These are phyloP conservation scores for Rhinopomastus cyanomelas DNA, from an alignment of 2,113 vertebrate species.

Conservation along the genomic window DNA sequence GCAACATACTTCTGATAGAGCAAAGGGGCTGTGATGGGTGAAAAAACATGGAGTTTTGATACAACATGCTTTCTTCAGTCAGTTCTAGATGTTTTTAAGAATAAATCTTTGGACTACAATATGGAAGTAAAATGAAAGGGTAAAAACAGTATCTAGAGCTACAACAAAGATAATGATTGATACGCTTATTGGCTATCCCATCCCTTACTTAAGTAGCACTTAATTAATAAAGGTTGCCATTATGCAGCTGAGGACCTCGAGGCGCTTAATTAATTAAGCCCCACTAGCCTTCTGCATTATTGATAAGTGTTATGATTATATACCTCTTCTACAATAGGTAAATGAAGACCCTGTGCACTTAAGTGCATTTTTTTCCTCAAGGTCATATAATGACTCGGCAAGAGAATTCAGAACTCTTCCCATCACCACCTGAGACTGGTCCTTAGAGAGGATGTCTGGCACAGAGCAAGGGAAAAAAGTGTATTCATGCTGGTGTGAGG, in stretches of 20 bases:
- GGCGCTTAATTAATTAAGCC: not conserved
- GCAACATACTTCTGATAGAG: not conserved
- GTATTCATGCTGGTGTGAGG: conserved; percentile 19
- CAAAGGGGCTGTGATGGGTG: fast-evolving
- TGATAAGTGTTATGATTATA: conserved; percentile 6
- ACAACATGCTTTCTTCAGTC: not conserved
- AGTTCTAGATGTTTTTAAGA: not conserved
- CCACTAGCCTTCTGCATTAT: not conserved
- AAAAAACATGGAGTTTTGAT: not conserved
- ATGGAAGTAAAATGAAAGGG: not conserved
- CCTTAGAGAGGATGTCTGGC: not conserved
- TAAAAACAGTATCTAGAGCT: not conserved
- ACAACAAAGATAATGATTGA: not conserved
- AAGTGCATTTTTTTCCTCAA: conserved; percentile 13
- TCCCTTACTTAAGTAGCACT: conserved; percentile 30
- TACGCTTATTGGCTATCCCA: too few species aligned
- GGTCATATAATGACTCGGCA: not conserved
- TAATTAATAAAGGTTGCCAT: conserved; percentile 9
- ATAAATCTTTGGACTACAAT: not conserved
- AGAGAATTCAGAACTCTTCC: not conserved
- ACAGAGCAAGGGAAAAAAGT: too few species aligned
- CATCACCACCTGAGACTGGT: conserved; percentile 38
- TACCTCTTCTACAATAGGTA: not conserved
- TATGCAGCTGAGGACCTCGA: conserved; percentile 43
- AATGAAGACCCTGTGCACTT: conserved; percentile 28